Evolutionary conservation across 2,888 invertebrate species (phyloP), one percentile per base, ranked within the genome.

Genomic region (Molanna angustata): DNA sequence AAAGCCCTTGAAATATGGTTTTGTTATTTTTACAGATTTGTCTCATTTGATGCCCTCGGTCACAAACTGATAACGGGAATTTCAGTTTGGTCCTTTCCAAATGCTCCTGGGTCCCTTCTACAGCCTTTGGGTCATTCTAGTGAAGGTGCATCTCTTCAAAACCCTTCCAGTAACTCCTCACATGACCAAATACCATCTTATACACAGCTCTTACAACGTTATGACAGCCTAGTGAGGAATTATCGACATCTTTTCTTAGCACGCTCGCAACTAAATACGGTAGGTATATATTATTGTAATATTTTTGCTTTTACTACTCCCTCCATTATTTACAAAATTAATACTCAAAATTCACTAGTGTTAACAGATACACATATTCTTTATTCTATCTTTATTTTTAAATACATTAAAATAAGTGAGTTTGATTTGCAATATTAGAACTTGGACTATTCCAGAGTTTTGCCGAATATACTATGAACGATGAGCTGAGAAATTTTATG

Each of bases 41-140:
- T 93, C 37, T 85, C 88, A 22, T 93, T 93, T 69, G 92, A 92
- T 69, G 82, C 84, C 39, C 72, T 86, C 49, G 93, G 93, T 4
- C 84, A 85, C 63, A 87, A 86, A 69, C 71, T 93, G 35, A 90
- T 90, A 64, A 92, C 93, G 1, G 93, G 90, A 11, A 90, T 93
- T 64, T 85, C 88, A 1, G 62, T 75, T 13, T 71, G 72, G 69
- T 61, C 67, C 33, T 67, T 63, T 52, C 60, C 50, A 0, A 35
- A 21, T 3, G 18, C 88, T 2, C 61, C 74, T n/a, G 70, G 71
- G 67, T 62, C 67, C 37, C 66, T 64, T 44, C 61, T 32, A 43
- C 40, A 52, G 22, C 48, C 45, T 9, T 22, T 51, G 11, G 16
- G 47, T 2, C 19, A 60, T n/a, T 59, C 60, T 3, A 58, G 11